Evolutionary conservation across 2,797 vertebrate species (phyloP).

Genomic region (Orestias chungarensis): DNA sequence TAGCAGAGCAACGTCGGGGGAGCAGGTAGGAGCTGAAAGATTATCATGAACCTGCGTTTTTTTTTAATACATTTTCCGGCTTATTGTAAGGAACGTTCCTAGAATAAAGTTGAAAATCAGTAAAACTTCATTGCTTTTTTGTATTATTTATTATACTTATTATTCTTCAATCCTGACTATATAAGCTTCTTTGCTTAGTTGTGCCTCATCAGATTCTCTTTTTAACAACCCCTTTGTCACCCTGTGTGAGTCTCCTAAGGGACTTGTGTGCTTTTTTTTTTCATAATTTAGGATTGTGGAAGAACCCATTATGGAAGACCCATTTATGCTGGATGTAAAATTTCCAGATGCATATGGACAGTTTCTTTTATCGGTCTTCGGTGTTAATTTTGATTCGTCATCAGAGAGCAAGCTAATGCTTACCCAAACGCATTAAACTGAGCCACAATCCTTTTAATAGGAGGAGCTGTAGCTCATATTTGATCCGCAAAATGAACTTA

Average conservation of each 20-base stretch:
- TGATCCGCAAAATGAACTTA: neutral
- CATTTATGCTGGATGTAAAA: neutral
- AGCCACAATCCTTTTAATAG: neutral
- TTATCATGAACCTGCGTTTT: slow-evolving; percentile 46
- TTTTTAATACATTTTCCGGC: slow-evolving; percentile 24
- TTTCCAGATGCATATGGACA: neutral
- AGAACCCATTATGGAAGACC: no score
- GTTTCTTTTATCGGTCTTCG: neutral
- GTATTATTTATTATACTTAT: no score
- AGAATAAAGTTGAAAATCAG: slow-evolving; percentile 13
- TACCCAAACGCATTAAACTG: neutral
- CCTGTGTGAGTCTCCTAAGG: neutral
- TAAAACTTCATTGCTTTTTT: slow-evolving; percentile 18
- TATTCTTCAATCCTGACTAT: neutral
- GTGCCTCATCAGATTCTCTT: neutral
- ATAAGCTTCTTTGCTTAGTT: neutral
- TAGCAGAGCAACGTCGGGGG: slow-evolving; percentile 12
- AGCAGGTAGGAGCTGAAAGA: slow-evolving; percentile 42
- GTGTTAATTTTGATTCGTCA: neutral
- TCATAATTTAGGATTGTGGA: no score
- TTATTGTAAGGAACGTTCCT: slow-evolving; percentile 29
- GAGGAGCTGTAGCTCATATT: neutral
- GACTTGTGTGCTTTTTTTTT: neutral
- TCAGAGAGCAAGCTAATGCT: neutral
- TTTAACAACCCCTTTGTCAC: neutral